Percentiles rank a stretch among this genome's conserved stretches.
Conservation (phyloP, 2,888 invertebrate species). For the Chrysopilus asiliformis region DNA sequence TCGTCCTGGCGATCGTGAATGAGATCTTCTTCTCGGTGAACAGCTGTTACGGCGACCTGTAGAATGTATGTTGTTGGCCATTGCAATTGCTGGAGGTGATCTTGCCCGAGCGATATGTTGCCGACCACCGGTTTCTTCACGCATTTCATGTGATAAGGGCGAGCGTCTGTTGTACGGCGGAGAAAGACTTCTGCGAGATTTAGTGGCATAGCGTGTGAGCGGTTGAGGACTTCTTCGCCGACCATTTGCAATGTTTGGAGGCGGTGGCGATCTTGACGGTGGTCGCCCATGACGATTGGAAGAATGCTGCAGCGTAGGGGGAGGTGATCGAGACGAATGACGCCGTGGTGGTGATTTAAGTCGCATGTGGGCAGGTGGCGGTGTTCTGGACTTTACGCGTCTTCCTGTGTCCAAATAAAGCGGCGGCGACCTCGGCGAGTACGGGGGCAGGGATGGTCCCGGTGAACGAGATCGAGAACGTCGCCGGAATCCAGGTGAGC, state of each 20-base stretch:
- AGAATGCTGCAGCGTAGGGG: constrained; percentile 6
- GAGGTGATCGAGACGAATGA: constrained; percentile 9
- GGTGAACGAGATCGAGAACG: constrained; percentile 1
- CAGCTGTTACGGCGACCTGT: constrained; percentile 1
- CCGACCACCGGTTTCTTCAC: constrained; percentile 1
- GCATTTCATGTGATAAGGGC: not conserved
- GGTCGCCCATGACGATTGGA: constrained; percentile 5
- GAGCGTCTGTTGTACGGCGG: constrained; percentile 5
- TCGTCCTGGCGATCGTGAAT: constrained; percentile 5
- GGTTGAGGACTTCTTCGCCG: constrained; percentile 7
- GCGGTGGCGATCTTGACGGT: constrained; percentile 4
- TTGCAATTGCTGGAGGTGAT: constrained; percentile 6
- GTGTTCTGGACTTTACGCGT: constrained; percentile 12
- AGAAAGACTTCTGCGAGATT: constrained; percentile 6
- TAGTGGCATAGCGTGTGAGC: constrained; percentile 4
- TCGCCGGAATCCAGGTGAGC: constrained; percentile 1
- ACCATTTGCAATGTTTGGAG: constrained; percentile 4
- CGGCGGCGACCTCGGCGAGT: constrained; percentile 9
- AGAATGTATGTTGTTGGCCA: too few species aligned
- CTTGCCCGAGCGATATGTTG: constrained; percentile 4
- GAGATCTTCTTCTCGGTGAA: constrained; percentile 6
- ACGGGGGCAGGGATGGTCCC: too few species aligned
- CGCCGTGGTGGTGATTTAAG: constrained; percentile 6
- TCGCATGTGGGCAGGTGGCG: constrained; percentile 3
- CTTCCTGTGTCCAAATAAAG: too few species aligned